Conservation (phyloP, 2,888 invertebrate genomes). For the Rhopalosiphum nymphaeae region DNA sequence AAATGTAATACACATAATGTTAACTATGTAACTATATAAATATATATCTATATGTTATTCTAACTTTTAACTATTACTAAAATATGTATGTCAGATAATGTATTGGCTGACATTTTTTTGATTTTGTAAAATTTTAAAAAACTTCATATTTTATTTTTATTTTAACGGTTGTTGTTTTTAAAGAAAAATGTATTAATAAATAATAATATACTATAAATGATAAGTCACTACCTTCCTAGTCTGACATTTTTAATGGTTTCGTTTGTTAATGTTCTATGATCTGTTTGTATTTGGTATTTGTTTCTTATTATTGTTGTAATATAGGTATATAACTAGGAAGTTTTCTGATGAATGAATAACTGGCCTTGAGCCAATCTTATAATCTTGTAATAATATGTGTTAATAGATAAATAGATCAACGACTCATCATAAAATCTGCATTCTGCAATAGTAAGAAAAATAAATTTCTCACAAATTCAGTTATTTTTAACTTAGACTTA, state of each 20-base stretch:
- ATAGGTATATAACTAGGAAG: not conserved
- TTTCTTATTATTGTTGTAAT: not conserved
- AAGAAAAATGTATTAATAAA: not conserved
- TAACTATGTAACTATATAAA: not conserved
- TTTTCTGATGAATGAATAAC: slow-evolving; percentile 43
- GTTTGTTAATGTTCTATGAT: not conserved
- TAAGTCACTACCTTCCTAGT: not conserved
- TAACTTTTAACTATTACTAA: not conserved
- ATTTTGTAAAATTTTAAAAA: not conserved
- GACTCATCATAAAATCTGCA: not conserved
- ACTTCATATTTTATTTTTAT: not conserved
- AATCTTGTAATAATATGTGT: slow-evolving; percentile 37
- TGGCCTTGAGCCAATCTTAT: slow-evolving; percentile 58
- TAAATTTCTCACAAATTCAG: not conserved
- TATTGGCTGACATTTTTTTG: not conserved
- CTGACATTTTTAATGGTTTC: not conserved
- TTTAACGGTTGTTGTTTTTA: not conserved
- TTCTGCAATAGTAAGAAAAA: not conserved
- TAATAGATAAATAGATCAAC: slow-evolving; percentile 30
- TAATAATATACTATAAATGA: not conserved
- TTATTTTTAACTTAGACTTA: not conserved
- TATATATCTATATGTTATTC: not conserved
- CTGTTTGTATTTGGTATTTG: not conserved
- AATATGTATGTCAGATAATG: not conserved
- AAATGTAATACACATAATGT: not conserved